Base-by-base conservation (phyloP, 1,140 invertebrate genomes). In the Drosophila quadrilineata region DNA sequence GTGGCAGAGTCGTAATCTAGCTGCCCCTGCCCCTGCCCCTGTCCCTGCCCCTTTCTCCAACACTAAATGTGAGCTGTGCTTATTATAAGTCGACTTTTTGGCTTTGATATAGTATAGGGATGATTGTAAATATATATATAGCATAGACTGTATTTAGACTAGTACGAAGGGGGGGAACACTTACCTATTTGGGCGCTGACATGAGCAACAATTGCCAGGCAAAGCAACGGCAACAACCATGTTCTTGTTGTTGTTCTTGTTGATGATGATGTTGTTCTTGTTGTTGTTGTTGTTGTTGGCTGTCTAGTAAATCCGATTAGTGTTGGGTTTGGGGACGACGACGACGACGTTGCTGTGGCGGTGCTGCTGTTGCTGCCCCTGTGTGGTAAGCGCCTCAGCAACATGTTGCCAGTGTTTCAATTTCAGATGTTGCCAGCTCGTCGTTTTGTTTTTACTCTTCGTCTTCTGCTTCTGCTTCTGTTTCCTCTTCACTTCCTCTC, bases 171-270 rank as follows among this genome's bases (percentile, higher is more conserved):
- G 35, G 19, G 6, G 16, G 29, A 22, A 35, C 6, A 77, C 75
- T 77, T 65, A 80, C 75, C 75, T 50, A 80, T 71, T 77, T 80
- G 70, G 24, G 71, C 75, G 50, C 35, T 54, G 40, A 53, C 52
- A 46, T 63, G 56, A 17, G 41, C 66, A 43, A 77, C 41, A 49
- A 77, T 53, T 52, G 66, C 54, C 43, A 77, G 56, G 28, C 41
- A 49, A 22, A 80, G 53, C 31, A 77, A 16, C 28, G 69, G 43
- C 40, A 65, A 43, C 8, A 71, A 48, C 65, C 58, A 63, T 12
- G 43, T 48, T 54, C 33, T 40, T 28, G 31, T 53, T 69, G 22
- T 16, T 40, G 41, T 28, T 45, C 35, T 53, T 57, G 24, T 35
- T 50, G 45, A 49, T 52, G 31, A 46, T 56, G 28, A 31, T 49